A percentile compares a stretch with the other conserved stretches of the same genome.
These are phyloP conservation scores for Catharus fuscescens DNA, from an alignment of 2,113 vertebrate species.

Conservation along the genomic window DNA sequence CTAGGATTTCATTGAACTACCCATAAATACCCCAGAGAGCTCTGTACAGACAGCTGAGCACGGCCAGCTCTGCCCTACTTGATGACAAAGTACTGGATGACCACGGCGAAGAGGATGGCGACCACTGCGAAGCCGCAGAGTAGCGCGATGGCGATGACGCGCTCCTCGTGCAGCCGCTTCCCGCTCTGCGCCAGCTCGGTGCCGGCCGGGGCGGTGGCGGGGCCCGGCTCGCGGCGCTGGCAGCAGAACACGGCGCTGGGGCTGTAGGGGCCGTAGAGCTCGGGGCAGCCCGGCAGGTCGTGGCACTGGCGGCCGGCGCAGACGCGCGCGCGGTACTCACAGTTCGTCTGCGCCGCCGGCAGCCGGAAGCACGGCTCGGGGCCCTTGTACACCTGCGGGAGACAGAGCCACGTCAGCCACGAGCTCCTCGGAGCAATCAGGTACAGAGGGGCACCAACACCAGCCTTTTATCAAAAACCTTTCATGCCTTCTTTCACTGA, in stretches of 20 bases:
- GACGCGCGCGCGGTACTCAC: conserved; percentile 73
- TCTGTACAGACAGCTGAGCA: conserved; percentile 24
- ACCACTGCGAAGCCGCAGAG: conserved; percentile 75
- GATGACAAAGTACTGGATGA: conserved; percentile 81
- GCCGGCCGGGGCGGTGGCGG: fast-evolving
- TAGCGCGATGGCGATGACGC: conserved; percentile 70
- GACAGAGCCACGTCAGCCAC: not conserved
- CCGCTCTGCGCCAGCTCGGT: not conserved
- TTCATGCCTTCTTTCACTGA: too few species aligned
- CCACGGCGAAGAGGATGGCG: conserved; percentile 76
- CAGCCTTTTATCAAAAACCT: too few species aligned
- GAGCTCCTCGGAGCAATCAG: fast-evolving
- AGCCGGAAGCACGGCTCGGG: conserved; percentile 74
- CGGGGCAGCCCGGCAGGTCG: conserved; percentile 61
- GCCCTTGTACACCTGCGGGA: conserved; percentile 79
- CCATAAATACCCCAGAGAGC: conserved; percentile 65
- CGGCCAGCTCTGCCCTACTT: conserved; percentile 61
- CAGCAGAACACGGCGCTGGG: conserved; percentile 71
- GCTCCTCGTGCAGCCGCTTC: conserved; percentile 49
- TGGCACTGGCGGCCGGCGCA: conserved; percentile 76
- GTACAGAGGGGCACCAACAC: too few species aligned
- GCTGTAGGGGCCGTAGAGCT: conserved; percentile 78
- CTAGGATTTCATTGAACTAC: conserved; percentile 52
- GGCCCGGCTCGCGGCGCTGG: not conserved
- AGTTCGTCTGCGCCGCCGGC: conserved; percentile 67